Percentiles rank a stretch among this genome's conserved stretches.
These are phyloP conservation scores for Drosophila mayaguana DNA, from an alignment of 2,888 invertebrate species.

Conservation along the genomic window DNA sequence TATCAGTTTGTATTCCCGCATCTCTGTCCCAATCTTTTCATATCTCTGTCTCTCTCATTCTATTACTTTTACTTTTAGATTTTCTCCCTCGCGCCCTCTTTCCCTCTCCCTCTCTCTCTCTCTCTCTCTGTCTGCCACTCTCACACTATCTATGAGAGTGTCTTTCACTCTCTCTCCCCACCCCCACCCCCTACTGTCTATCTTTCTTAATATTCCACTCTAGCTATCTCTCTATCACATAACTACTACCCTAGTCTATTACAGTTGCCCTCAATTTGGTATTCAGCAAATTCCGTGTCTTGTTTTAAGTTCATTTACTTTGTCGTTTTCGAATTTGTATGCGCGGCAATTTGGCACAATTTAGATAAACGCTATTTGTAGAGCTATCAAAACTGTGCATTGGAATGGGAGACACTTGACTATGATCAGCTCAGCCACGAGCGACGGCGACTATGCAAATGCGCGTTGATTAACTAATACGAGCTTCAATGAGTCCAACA, in stretches of 20 bases:
- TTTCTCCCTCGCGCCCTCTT: no score
- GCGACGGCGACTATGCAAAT: conserved; percentile 15
- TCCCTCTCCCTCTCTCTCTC: not conserved
- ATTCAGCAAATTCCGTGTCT: conserved; percentile 3
- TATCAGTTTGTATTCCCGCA: no score
- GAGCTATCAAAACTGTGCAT: conserved; percentile 36
- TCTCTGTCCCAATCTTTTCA: no score
- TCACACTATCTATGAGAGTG: no score
- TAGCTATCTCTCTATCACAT: not conserved
- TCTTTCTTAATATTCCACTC: not conserved
- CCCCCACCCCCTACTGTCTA: no score
- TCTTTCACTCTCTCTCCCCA: no score
- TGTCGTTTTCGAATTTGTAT: conserved; percentile 55
- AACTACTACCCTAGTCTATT: not conserved
- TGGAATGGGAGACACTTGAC: conserved; percentile 50
- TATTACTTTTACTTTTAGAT: no score
- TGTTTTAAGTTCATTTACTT: conserved; percentile 12
- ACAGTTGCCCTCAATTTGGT: conserved; percentile 8
- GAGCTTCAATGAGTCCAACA: conserved; percentile 43
- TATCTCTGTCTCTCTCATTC: no score
- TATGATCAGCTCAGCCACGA: conserved; percentile 54
- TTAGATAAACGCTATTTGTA: conserved; percentile 65
- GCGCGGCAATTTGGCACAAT: conserved; percentile 76
- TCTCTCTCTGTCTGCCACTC: not conserved
- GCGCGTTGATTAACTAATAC: conserved; percentile 75